A percentile compares a stretch with the other conserved stretches of the same genome.
These are phyloP conservation scores for Pristionchus entomophagus DNA, from an alignment of 2,888 invertebrate species.

Conservation along the genomic window DNA sequence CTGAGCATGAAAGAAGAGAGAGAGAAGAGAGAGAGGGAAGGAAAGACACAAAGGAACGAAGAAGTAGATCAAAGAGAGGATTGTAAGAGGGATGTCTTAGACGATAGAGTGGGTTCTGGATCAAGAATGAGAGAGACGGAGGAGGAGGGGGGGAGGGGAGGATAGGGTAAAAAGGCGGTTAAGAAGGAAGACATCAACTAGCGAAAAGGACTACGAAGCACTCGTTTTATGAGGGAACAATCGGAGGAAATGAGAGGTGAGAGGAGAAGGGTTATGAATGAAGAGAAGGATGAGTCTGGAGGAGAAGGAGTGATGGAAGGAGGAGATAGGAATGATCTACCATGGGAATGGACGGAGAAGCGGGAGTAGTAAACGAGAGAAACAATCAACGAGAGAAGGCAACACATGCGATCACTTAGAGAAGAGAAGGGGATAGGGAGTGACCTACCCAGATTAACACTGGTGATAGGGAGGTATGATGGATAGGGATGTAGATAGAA, in stretches of 20 bases:
- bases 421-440: not conserved
- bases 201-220: constrained; percentile 13
- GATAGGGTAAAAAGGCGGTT: constrained; percentile 16
- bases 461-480: not conserved
- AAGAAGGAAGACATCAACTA: constrained; percentile 21
- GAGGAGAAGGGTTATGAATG: constrained; percentile 32
- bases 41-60: not conserved
- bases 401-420: constrained; percentile 26
- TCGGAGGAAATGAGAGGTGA: not conserved
- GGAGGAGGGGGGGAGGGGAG: not conserved
- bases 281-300: not conserved
- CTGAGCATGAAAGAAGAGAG: not conserved
- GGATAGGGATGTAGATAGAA: not conserved
- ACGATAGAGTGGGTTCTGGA: no score
- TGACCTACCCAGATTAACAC: not conserved
- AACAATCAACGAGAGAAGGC: constrained; percentile 33
- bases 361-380: constrained; percentile 14
- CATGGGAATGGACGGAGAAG: not conserved
- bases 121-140: no score
- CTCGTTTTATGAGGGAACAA: not conserved
- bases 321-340: constrained; percentile 12
- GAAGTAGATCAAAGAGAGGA: not conserved
- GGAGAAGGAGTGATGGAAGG: not conserved
- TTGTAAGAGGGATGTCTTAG: not conserved
- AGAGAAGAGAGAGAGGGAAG: not conserved